phyloP scores from a whole-genome alignment of 2,797 vertebrate genomes.

The Eulemur coronatus region DNA sequence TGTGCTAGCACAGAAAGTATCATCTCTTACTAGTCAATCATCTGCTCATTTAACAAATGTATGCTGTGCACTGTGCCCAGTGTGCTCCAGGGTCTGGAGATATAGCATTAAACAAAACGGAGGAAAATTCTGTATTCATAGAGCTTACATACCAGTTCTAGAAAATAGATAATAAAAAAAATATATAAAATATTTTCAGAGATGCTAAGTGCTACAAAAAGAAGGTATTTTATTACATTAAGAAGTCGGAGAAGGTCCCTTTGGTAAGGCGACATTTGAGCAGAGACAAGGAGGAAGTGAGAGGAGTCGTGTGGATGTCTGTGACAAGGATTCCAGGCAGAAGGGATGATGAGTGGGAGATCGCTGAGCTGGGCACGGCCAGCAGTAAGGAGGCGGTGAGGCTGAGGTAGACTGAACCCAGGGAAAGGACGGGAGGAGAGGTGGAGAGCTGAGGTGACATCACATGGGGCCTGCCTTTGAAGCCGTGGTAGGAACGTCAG shows the following conservation, averaged over 20 bases:
- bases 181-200: not conserved
- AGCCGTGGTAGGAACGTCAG: not conserved
- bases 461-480: not conserved
- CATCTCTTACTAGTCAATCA: not conserved
- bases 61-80: rapidly evolving
- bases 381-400: not conserved
- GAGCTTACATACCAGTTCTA: not conserved
- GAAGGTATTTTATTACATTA: not conserved
- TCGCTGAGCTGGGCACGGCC: rapidly evolving
- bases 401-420: rapidly evolving
- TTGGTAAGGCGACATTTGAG: rapidly evolving
- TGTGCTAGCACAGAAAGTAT: rapidly evolving
- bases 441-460: rapidly evolving
- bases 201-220: not conserved
- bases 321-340: not conserved
- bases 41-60: not conserved
- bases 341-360: not conserved
- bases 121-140: not conserved
- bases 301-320: rapidly evolving
- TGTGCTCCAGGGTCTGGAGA: not conserved
- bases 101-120: not conserved
- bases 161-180: not conserved
- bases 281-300: no score
- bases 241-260: not conserved
- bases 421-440: not conserved